Evolutionary conservation across 2,888 invertebrate species (phyloP).

Genomic region (Pseudanteris insignis): DNA sequence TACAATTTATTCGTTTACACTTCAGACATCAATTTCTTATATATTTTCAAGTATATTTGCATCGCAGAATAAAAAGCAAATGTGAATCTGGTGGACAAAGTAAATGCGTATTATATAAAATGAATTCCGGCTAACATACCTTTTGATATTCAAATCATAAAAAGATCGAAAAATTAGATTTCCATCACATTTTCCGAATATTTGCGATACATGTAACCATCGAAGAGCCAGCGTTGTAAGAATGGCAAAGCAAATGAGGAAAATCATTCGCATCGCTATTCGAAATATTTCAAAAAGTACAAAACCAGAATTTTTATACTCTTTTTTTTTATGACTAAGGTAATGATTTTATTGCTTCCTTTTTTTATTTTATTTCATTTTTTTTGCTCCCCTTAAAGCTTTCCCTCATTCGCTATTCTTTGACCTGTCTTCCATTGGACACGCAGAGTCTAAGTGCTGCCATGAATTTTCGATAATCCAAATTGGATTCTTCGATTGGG

Average conservation of each 20-base stretch:
- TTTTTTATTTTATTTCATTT: no score
- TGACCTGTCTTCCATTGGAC: constrained; percentile 48
- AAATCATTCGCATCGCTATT: constrained; percentile 22
- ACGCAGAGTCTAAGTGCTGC: constrained; percentile 48
- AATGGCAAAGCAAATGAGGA: constrained; percentile 28
- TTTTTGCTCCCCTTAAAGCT: constrained; percentile 27
- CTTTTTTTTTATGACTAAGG: no score
- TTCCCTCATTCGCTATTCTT: constrained; percentile 36
- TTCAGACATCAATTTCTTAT: no score
- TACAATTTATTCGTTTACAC: no score
- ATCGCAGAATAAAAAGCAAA: no score
- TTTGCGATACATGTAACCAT: constrained; percentile 26
- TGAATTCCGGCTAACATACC: constrained; percentile 4
- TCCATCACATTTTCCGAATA: constrained; percentile 19
- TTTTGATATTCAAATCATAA: constrained; percentile 25
- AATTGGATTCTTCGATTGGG: constrained; percentile 56
- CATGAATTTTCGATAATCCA: constrained; percentile 61
- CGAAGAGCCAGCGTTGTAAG: constrained; percentile 12
- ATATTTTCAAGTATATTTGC: no score
- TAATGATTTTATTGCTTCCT: no score
- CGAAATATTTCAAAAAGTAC: not conserved
- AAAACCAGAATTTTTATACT: not conserved
- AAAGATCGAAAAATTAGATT: constrained; percentile 23
- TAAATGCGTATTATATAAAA: constrained; percentile 1
- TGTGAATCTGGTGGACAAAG: constrained; percentile 1